phyloP scores from a whole-genome alignment of 1,140 invertebrate species.

The Papilio helenus region DNA sequence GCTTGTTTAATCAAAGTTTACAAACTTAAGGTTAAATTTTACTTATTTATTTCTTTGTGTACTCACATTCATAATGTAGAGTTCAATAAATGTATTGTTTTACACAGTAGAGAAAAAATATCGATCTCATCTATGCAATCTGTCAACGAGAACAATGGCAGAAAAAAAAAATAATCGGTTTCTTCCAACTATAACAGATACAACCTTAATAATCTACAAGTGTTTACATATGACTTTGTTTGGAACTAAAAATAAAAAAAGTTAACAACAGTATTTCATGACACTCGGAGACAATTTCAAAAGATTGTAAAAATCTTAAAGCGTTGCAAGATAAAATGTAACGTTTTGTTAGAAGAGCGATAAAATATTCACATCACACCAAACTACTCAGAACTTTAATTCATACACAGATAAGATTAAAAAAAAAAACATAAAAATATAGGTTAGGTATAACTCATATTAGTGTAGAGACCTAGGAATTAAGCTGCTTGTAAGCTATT shows the following conservation, averaged over 20 bases:
- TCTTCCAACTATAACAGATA: background rate
- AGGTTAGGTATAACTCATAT: too few relatives aligned
- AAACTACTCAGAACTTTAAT: background rate
- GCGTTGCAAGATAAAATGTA: background rate
- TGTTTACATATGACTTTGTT: background rate
- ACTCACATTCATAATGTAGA: background rate
- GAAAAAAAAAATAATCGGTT: background rate
- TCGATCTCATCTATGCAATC: conserved; percentile 10
- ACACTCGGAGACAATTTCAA: background rate
- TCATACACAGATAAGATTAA: background rate
- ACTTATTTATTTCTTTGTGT: background rate
- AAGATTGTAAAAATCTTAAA: background rate
- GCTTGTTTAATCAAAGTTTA: too few relatives aligned
- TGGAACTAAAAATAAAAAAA: background rate
- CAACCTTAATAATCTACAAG: background rate
- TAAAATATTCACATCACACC: background rate
- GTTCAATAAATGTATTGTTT: background rate
- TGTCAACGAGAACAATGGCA: conserved; percentile 23
- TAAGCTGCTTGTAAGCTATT: too few relatives aligned
- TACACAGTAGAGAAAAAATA: background rate
- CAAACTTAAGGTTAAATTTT: background rate
- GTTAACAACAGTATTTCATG: background rate
- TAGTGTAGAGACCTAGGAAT: too few relatives aligned
- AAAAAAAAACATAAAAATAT: too few relatives aligned
- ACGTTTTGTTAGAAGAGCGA: background rate